Percentiles rank a stretch among this genome's conserved stretches.
Evolutionary conservation across 2,797 vertebrate genomes (phyloP).

Genomic region (Halcyon chelicuti): DNA sequence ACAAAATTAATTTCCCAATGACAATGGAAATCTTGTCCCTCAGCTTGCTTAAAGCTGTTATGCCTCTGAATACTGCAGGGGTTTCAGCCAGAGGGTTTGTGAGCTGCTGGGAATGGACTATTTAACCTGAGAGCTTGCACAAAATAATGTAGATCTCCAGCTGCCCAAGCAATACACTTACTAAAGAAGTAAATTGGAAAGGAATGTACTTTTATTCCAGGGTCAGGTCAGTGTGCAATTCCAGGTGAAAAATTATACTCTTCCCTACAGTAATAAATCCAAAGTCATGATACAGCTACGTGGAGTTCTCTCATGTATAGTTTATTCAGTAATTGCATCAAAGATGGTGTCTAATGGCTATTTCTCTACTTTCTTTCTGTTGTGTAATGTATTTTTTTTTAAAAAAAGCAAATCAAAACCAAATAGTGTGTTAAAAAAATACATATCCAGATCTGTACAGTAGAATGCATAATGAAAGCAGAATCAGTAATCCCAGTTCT

Average conservation of each 20-base stretch:
- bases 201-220: neutral
- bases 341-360: neutral
- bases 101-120: neutral
- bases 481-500: neutral
- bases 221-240: neutral
- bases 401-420: neutral
- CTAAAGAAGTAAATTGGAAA: constrained; percentile 1
- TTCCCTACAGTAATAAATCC: neutral
- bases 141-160: neutral
- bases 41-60: neutral
- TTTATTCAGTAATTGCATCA: neutral
- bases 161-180: neutral
- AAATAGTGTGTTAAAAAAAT: neutral
- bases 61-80: neutral
- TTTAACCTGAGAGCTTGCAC: neutral
- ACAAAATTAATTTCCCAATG: neutral
- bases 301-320: neutral
- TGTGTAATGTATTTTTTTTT: neutral
- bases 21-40: neutral
- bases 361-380: neutral
- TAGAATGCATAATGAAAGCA: neutral
- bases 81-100: neutral
- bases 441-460: neutral
- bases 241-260: neutral
- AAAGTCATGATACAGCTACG: neutral